Evolutionary conservation across 1,140 invertebrate genomes (phyloP).

Genomic region (Drosophila parabipectinata): DNA sequence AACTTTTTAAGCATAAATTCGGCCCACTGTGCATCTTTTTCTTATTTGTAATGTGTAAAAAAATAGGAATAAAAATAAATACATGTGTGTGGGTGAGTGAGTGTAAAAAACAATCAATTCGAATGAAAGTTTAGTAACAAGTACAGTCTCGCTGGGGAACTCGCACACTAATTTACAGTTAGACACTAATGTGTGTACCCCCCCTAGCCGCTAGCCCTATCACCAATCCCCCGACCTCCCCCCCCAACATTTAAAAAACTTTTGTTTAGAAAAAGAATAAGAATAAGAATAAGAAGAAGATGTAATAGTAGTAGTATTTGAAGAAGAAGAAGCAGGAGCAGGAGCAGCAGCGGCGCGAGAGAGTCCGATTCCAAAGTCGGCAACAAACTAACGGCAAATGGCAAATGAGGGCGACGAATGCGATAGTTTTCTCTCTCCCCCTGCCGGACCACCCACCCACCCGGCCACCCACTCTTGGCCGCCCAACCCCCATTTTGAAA

Average conservation of each 20-base stretch:
- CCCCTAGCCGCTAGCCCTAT: background rate
- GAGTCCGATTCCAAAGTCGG: constrained; percentile 37
- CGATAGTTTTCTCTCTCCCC: constrained; percentile 57
- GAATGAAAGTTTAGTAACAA: constrained; percentile 65
- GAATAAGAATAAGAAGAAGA: background rate
- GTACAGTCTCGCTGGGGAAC: constrained; percentile 58
- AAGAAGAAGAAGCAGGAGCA: background rate
- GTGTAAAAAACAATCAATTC: constrained; percentile 62
- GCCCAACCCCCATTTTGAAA: constrained; percentile 20
- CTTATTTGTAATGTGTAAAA: constrained; percentile 38
- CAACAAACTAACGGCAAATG: constrained; percentile 50
- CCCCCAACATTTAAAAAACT: constrained; percentile 23
- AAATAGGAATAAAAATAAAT: constrained; percentile 15
- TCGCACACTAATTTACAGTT: constrained; percentile 37
- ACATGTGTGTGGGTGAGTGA: background rate
- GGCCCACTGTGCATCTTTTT: constrained; percentile 43
- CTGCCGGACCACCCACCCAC: too few relatives aligned
- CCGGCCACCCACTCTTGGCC: too few relatives aligned
- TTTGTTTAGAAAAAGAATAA: constrained; percentile 27
- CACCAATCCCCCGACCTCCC: background rate
- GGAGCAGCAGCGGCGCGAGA: constrained; percentile 16
- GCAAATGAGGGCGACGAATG: constrained; percentile 32
- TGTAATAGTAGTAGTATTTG: background rate
- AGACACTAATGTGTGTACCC: constrained; percentile 22
- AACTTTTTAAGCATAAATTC: too few relatives aligned